Percentiles rank a stretch among this genome's conserved stretches.
Evolutionary conservation across 2,888 invertebrate genomes (phyloP).

Genomic region (Leptinotarsa peninsularis): DNA sequence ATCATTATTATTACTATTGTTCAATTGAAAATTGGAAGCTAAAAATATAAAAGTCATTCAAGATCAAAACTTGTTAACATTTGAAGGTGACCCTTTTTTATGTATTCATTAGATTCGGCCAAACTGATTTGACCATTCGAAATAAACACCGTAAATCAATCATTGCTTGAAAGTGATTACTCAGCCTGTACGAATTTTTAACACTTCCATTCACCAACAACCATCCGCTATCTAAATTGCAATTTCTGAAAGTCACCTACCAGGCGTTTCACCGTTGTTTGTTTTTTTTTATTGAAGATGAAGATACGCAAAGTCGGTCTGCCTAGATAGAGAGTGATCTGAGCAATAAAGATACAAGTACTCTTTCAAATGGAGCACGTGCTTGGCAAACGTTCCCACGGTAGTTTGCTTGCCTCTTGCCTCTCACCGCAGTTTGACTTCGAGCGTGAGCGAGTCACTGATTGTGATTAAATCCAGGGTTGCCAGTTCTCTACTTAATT

Average conservation of each 20-base stretch:
- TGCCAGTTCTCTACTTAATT: slow-evolving; percentile 9
- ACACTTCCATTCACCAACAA: background rate
- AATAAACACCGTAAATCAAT: no score
- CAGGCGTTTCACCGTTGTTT: slow-evolving; percentile 36
- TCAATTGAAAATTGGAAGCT: no score
- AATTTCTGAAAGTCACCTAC: background rate
- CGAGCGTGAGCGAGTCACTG: slow-evolving; percentile 49
- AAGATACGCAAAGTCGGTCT: slow-evolving; percentile 34
- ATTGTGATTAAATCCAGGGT: slow-evolving; percentile 43
- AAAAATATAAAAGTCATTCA: no score
- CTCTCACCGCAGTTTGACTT: slow-evolving; percentile 31
- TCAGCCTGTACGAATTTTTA: background rate
- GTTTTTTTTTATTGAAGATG: slow-evolving; percentile 37
- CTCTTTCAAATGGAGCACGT: slow-evolving; percentile 58
- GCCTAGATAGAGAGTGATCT: slow-evolving; percentile 22
- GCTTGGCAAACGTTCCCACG: slow-evolving; percentile 68
- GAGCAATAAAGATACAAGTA: slow-evolving; percentile 39
- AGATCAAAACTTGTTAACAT: no score
- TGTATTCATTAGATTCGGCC: no score
- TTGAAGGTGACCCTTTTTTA: no score
- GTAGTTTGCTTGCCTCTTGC: slow-evolving; percentile 56
- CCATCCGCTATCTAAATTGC: background rate
- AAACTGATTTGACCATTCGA: no score
- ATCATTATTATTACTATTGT: no score
- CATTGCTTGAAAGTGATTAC: background rate